Percentiles rank a stretch among this genome's conserved stretches.
Conservation (phyloP, 2,797 vertebrate species). For the Mycteria americana region DNA sequence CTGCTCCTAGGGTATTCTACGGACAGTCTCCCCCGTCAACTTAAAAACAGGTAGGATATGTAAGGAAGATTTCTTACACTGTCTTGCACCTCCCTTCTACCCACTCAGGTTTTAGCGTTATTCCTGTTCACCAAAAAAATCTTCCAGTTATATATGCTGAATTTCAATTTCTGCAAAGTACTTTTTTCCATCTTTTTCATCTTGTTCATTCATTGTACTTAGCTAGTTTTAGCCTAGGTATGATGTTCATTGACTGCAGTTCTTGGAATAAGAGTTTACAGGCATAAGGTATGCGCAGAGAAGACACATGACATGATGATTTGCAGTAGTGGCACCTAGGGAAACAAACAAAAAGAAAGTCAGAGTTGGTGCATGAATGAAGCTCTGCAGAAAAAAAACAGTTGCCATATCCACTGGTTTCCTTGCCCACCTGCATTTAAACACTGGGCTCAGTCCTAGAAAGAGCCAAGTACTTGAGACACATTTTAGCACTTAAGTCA, state of each 20-base stretch:
- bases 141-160: background rate
- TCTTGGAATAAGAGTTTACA: slow-evolving; percentile 99
- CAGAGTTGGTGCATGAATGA: background rate
- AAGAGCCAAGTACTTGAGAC: background rate
- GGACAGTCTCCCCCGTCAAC: background rate
- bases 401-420: background rate
- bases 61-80: background rate
- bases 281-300: slow-evolving; percentile 94
- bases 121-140: background rate
- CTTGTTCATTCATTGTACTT: slow-evolving; percentile 88
- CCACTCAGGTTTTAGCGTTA: background rate
- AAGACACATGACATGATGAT: slow-evolving; percentile 95
- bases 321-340: slow-evolving; percentile 98
- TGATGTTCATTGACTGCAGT: slow-evolving; percentile 98
- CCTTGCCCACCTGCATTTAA: background rate
- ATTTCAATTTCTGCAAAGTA: background rate
- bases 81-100: background rate
- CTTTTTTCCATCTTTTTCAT: background rate
- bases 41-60: background rate
- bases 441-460: background rate
- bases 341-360: slow-evolving; percentile 35
- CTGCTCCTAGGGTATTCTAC: background rate
- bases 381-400: background rate
- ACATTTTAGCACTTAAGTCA: background rate
- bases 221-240: slow-evolving; percentile 92